Evolutionary conservation across 2,113 vertebrate genomes (phyloP).

Genomic region (Chaetops frenatus): DNA sequence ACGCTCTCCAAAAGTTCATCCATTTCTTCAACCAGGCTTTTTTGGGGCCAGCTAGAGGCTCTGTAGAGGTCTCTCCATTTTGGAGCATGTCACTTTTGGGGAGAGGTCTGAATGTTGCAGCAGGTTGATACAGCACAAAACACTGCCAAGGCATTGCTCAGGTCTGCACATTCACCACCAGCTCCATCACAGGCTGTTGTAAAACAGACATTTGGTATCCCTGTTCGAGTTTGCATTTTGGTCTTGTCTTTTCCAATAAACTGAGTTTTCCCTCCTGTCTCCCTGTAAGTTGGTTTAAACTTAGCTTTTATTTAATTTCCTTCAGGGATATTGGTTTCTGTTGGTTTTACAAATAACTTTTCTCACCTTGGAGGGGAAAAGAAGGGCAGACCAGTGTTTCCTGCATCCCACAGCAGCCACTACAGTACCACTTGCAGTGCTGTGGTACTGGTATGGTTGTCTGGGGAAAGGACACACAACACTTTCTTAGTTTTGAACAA

Average conservation of each 20-base stretch:
- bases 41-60: not conserved
- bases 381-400: not conserved
- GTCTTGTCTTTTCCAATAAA: not conserved
- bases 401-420: not conserved
- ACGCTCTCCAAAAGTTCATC: not conserved
- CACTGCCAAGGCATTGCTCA: rapidly evolving
- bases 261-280: not conserved
- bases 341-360: not conserved
- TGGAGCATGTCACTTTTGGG: not conserved
- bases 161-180: not conserved
- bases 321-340: not conserved
- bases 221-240: not conserved
- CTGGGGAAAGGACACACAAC: not conserved
- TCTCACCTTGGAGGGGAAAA: not conserved
- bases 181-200: not conserved
- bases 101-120: rapidly evolving
- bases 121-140: not conserved
- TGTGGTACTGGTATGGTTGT: not conserved
- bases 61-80: not conserved
- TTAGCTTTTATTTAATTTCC: not conserved
- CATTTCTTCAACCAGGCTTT: not conserved
- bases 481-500: not conserved
- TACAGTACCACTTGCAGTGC: not conserved
- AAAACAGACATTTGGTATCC: not conserved
- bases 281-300: not conserved